A percentile compares a stretch with the other conserved stretches of the same genome.
These are phyloP conservation scores for Calonectris borealis DNA, from an alignment of 2,113 vertebrate species.

Conservation along the genomic window DNA sequence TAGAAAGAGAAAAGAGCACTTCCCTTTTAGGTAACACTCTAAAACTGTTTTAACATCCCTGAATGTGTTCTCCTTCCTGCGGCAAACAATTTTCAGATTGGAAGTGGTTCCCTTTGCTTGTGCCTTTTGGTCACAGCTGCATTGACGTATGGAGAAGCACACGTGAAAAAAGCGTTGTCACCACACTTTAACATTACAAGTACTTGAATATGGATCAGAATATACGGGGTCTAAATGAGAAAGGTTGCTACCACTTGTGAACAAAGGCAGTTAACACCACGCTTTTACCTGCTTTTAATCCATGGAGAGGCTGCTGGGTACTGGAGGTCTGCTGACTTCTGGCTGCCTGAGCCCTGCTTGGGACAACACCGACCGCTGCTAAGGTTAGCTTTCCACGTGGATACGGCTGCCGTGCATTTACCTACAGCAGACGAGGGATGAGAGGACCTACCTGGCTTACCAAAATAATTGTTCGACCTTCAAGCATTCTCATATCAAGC, in stretches of 20 bases:
- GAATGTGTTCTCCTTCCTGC: not conserved
- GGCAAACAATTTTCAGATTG: not conserved
- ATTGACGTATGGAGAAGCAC: not conserved
- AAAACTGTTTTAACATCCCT: not conserved
- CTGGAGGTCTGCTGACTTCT: not conserved
- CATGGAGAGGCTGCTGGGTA: not conserved
- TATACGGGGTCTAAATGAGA: not conserved
- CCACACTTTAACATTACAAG: not conserved
- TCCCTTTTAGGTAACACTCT: not conserved
- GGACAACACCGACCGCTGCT: accelerated
- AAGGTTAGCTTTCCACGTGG: not conserved
- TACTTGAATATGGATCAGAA: not conserved
- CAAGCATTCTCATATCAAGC: not conserved
- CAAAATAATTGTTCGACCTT: not conserved
- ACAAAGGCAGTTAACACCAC: not conserved
- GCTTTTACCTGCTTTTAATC: not conserved
- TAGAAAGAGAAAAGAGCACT: not conserved
- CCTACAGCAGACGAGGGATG: not conserved
- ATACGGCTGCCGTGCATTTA: not conserved
- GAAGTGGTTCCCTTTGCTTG: not conserved
- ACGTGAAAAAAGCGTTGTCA: not conserved
- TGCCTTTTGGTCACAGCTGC: not conserved
- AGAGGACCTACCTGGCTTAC: not conserved
- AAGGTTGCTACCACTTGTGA: not conserved
- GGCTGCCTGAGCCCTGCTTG: not conserved